These are phyloP conservation scores for Apodemus sylvaticus DNA, from an alignment of 2,113 vertebrate species.

Conservation along the genomic window DNA sequence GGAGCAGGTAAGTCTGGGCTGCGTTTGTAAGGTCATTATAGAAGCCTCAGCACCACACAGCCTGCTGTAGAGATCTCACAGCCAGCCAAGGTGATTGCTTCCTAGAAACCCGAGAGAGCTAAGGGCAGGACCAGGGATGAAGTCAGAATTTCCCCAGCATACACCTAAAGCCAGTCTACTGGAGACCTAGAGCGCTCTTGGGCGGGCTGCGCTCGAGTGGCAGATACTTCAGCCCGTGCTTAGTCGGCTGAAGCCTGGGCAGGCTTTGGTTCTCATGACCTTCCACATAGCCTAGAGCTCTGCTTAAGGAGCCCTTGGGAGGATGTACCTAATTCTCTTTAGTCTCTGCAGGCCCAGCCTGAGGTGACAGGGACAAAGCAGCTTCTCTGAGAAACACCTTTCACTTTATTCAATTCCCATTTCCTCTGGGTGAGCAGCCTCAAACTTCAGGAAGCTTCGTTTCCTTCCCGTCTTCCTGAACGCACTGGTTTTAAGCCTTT, in stretches of 20 bases:
- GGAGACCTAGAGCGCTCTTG: no score
- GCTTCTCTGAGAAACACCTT: slow-evolving; percentile 45
- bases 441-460: slow-evolving; percentile 12
- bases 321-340: background rate
- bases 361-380: background rate
- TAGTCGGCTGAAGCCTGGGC: background rate
- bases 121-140: background rate
- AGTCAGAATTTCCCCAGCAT: background rate
- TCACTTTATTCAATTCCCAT: slow-evolving; percentile 19
- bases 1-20: background rate
- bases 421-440: background rate
- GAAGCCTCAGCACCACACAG: background rate
- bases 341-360: background rate
- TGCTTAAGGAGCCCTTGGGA: background rate
- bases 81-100: background rate
- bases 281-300: background rate
- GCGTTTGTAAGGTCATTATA: background rate
- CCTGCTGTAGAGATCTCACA: background rate
- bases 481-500: slow-evolving; percentile 21
- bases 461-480: slow-evolving; percentile 56
- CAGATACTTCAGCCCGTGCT: background rate
- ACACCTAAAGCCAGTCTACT: background rate
- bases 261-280: background rate
- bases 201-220: background rate
- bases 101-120: background rate